Percentiles rank a stretch among this genome's conserved stretches.
Evolutionary conservation across 2,797 vertebrate genomes (phyloP).

Genomic region (Sphenodon punctatus): DNA sequence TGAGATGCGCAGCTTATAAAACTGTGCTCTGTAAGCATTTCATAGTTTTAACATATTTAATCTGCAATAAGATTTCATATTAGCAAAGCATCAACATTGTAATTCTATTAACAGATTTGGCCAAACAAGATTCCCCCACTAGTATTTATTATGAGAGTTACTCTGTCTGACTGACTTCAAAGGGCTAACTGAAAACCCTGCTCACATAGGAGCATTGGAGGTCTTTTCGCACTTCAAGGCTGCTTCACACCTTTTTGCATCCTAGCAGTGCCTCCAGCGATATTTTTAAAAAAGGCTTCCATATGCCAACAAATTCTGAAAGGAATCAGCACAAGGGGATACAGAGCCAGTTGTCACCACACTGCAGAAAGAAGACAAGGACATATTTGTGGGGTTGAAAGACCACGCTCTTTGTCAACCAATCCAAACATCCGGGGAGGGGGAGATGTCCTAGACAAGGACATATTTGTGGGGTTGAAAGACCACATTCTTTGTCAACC

Average conservation of each 20-base stretch:
- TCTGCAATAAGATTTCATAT: not conserved
- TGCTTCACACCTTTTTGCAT: not conserved
- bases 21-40: not conserved
- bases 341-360: not conserved
- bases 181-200: not conserved
- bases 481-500: too few species aligned
- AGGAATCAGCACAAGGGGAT: not conserved
- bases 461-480: too few species aligned
- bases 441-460: too few species aligned
- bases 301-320: not conserved
- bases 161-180: conserved; percentile 7
- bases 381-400: too few species aligned
- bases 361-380: too few species aligned
- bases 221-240: not conserved
- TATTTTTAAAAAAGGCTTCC: conserved; percentile 7
- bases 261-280: not conserved
- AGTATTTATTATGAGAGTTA: not conserved
- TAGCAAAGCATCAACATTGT: not conserved
- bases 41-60: not conserved
- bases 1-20: not conserved
- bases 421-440: too few species aligned
- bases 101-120: not conserved
- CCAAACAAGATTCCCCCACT: not conserved
- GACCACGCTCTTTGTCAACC: too few species aligned
- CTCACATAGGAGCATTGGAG: not conserved